Evolutionary conservation across 2,888 invertebrate species (phyloP).

Genomic region (Leptopilina syphax): DNA sequence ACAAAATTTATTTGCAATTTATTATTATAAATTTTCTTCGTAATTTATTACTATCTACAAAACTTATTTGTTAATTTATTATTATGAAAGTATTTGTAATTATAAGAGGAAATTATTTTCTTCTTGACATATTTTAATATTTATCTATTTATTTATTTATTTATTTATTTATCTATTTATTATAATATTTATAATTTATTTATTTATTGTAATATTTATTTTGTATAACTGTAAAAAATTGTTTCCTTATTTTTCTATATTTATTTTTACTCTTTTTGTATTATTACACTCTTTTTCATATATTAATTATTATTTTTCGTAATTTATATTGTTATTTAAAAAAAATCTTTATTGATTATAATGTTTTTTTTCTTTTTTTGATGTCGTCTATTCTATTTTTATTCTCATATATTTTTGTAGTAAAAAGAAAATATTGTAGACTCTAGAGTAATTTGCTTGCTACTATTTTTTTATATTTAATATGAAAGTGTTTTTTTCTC

Average conservation of each 20-base stretch:
- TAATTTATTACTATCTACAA: too few species aligned
- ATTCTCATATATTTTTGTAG: slow-evolving; percentile 2
- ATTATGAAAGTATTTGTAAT: too few species aligned
- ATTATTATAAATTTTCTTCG: background rate
- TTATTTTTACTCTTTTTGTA: background rate
- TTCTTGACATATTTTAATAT: too few species aligned
- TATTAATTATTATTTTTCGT: background rate
- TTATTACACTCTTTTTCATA: too few species aligned
- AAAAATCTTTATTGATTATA: background rate
- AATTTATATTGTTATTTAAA: background rate
- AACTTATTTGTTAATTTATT: too few species aligned
- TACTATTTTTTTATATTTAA: background rate
- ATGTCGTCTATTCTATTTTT: slow-evolving; percentile 11
- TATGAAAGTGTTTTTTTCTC: slow-evolving; percentile 23
- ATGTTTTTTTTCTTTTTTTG: background rate
- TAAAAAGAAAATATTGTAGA: background rate
- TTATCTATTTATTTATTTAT: too few species aligned
- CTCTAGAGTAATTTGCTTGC: slow-evolving; percentile 35
- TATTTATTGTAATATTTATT: too few species aligned
- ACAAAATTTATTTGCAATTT: background rate
- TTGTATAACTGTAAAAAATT: too few species aligned
- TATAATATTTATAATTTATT: too few species aligned
- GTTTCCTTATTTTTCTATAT: background rate
- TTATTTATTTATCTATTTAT: too few species aligned
- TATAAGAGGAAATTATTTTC: too few species aligned